phyloP scores from a whole-genome alignment of 2,888 invertebrate species.

The Apodemia hepburni region DNA sequence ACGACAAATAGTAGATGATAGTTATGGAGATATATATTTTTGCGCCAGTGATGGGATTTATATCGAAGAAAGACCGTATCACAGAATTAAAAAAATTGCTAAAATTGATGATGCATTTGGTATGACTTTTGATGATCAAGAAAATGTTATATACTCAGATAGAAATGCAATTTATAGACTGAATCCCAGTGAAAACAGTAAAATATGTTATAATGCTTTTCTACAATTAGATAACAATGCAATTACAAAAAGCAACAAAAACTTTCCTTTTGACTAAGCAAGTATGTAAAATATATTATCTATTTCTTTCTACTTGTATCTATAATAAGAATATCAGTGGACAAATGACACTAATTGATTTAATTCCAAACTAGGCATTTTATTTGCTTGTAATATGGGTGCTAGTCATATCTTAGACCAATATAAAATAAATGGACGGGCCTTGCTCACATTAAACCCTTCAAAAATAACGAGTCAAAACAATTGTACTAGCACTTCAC shows the following conservation, averaged over 20 bases:
- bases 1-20: slow-evolving; percentile 57
- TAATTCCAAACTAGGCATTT: too few relatives aligned
- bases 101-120: slow-evolving; percentile 52
- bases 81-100: slow-evolving; percentile 45
- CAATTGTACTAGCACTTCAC: too few relatives aligned
- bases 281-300: not conserved
- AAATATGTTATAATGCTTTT: slow-evolving; percentile 25
- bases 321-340: too few relatives aligned
- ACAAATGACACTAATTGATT: too few relatives aligned
- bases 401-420: too few relatives aligned
- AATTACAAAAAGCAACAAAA: not conserved
- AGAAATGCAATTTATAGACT: slow-evolving; percentile 49
- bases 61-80: slow-evolving; percentile 54
- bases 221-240: not conserved
- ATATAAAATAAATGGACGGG: too few relatives aligned
- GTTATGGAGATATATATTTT: slow-evolving; percentile 57
- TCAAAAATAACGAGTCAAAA: too few relatives aligned
- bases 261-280: not conserved
- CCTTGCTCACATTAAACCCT: too few relatives aligned
- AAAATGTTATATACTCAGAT: slow-evolving; percentile 56
- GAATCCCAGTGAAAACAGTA: slow-evolving; percentile 39
- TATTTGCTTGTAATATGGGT: too few relatives aligned
- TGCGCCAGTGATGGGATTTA: slow-evolving; percentile 54
- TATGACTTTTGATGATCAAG: slow-evolving; percentile 57
- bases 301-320: too few relatives aligned